Conservation (phyloP, 2,113 vertebrate species). For the Eurystomus gularis region DNA sequence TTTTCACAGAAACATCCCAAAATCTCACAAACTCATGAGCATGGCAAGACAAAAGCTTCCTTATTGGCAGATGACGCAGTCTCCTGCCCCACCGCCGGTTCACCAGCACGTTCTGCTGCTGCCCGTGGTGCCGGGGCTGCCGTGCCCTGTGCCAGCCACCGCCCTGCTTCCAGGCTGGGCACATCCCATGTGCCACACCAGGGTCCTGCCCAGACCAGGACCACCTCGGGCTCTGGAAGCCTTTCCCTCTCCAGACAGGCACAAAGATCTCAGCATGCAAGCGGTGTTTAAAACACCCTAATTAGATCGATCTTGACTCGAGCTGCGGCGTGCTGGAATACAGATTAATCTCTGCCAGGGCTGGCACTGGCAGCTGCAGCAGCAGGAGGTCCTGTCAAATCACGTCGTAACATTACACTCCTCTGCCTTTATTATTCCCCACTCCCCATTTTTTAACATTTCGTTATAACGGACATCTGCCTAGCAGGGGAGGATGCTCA, state of each 20-base stretch:
- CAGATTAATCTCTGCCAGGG: constrained; percentile 68
- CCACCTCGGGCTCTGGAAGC: neutral
- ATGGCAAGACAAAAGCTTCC: neutral
- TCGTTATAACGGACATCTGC: constrained; percentile 62
- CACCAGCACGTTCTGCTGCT: neutral
- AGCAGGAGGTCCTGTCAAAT: constrained; percentile 74
- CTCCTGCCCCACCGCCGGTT: neutral
- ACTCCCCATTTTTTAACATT: neutral
- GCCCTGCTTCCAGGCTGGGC: neutral
- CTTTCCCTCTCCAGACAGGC: constrained; percentile 18
- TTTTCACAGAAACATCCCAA: neutral
- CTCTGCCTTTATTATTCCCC: constrained; percentile 55
- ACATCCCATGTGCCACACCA: neutral
- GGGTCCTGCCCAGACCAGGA: neutral
- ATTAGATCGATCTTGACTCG: constrained; percentile 74
- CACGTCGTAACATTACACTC: constrained; percentile 46
- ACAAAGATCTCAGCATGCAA: constrained; percentile 43
- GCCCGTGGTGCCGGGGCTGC: neutral
- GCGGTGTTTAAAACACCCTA: constrained; percentile 72
- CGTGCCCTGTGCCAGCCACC: neutral
- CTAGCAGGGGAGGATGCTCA: constrained; percentile 15
- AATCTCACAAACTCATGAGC: neutral
- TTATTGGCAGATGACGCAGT: neutral
- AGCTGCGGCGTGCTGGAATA: constrained; percentile 59
- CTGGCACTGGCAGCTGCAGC: constrained; percentile 60